phyloP scores from a whole-genome alignment of 2,888 invertebrate genomes.

The Acleris emargana region DNA sequence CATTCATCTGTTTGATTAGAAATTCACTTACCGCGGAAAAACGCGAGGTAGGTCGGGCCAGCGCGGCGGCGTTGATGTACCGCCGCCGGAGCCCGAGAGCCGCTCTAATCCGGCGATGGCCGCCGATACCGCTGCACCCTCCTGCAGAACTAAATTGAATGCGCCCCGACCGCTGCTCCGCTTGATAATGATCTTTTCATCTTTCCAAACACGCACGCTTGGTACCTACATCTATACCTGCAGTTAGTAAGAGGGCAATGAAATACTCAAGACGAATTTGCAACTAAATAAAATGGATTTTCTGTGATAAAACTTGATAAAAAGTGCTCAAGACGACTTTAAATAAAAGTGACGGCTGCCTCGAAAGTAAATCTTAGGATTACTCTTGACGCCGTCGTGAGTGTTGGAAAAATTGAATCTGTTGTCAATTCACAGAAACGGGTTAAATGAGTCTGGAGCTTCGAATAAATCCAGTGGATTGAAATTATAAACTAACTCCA shows the following conservation, averaged over 20 bases:
- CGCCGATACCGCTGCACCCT: slow-evolving; percentile 59
- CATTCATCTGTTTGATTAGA: slow-evolving; percentile 24
- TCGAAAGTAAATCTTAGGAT: too few species aligned
- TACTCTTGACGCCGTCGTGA: background rate
- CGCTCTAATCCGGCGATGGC: slow-evolving; percentile 45
- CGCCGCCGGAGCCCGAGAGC: slow-evolving; percentile 24
- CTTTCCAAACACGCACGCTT: too few species aligned
- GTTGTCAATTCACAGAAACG: background rate
- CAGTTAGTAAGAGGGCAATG: too few species aligned
- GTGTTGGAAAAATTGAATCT: background rate
- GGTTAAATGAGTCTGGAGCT: background rate
- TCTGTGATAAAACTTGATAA: too few species aligned
- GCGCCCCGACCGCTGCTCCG: slow-evolving; percentile 49
- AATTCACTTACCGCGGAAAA: slow-evolving; percentile 23
- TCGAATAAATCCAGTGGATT: slow-evolving; percentile 15
- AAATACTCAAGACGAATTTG: too few species aligned
- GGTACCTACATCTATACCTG: too few species aligned
- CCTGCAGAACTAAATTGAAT: slow-evolving; percentile 66
- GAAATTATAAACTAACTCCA: slow-evolving; percentile 20
- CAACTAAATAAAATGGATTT: too few species aligned
- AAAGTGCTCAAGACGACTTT: too few species aligned
- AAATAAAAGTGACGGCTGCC: too few species aligned
- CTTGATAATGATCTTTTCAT: slow-evolving; percentile 31
- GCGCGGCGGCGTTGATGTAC: slow-evolving; percentile 16
- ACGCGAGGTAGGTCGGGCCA: slow-evolving; percentile 7